A percentile compares a stretch with the other conserved stretches of the same genome.
phyloP scores from a whole-genome alignment of 2,888 invertebrate species.

The Poecilobothrus nobilitatus region DNA sequence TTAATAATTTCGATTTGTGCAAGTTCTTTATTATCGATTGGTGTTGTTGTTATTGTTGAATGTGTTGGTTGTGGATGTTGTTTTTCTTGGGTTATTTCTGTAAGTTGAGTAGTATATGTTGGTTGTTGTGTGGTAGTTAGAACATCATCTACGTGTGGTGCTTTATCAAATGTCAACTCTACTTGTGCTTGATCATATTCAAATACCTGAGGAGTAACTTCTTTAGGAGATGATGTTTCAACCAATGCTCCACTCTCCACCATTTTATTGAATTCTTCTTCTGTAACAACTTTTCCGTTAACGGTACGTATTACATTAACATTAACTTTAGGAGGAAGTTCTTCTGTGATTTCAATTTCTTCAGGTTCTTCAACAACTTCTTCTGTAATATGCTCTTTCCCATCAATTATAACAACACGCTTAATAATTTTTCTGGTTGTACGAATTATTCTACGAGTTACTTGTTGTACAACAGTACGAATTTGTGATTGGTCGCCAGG shows the following conservation, averaged over 20 bases:
- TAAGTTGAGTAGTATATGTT: conserved; percentile 16
- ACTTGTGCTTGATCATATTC: conserved; percentile 42
- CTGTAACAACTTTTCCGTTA: conserved; percentile 44
- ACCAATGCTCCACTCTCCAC: conserved; percentile 31
- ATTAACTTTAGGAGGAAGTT: conserved; percentile 35
- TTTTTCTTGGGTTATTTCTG: conserved; percentile 24
- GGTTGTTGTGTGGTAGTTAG: conserved; percentile 19
- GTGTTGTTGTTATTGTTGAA: conserved; percentile 18
- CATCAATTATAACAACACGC: conserved; percentile 68
- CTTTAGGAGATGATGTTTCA: conserved; percentile 22
- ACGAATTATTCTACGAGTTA: conserved; percentile 66
- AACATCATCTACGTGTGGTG: conserved; percentile 38
- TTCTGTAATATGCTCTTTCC: conserved; percentile 74
- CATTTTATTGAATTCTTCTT: conserved; percentile 38
- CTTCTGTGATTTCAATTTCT: conserved; percentile 40
- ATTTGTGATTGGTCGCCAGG: conserved; percentile 51
- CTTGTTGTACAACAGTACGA: conserved; percentile 72
- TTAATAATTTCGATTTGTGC: conserved; percentile 15
- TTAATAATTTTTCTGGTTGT: conserved; percentile 68
- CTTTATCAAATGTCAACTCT: conserved; percentile 39
- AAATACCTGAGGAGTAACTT: conserved; percentile 40
- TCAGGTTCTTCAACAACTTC: conserved; percentile 80
- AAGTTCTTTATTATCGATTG: conserved; percentile 20
- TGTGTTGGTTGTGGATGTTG: background rate
- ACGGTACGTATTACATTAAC: conserved; percentile 52